Evolutionary conservation across 2,113 vertebrate genomes (phyloP).

Genomic region (Anhinga rufa): DNA sequence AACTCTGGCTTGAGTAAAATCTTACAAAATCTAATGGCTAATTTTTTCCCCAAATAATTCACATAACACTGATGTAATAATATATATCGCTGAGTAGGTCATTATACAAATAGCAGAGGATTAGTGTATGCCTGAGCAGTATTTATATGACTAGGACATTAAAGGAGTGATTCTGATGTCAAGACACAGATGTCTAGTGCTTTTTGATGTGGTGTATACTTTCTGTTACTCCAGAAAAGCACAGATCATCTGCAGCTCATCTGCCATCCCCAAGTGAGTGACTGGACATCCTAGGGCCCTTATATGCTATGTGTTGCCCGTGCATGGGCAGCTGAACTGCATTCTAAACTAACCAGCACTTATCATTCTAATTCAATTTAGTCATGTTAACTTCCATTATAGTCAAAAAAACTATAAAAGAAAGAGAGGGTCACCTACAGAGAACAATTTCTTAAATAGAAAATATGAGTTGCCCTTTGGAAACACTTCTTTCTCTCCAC

Average conservation of each 20-base stretch:
- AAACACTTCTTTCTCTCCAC: neutral
- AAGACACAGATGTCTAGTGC: neutral
- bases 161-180: neutral
- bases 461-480: neutral
- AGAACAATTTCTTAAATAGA: neutral
- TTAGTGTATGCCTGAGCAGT: neutral
- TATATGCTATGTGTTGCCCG: fast-evolving
- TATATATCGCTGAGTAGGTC: too few relatives aligned
- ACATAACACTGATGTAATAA: neutral
- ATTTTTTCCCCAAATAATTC: neutral
- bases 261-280: neutral
- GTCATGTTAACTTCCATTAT: neutral
- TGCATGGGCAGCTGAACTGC: neutral
- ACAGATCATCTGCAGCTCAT: neutral
- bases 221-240: neutral
- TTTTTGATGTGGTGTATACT: neutral
- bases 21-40: neutral
- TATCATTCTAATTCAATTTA: neutral
- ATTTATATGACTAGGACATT: neutral
- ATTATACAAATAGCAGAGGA: neutral
- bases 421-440: neutral
- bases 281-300: neutral
- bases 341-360: neutral
- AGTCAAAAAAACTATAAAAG: neutral
- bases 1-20: neutral